Conservation (phyloP, 2,797 vertebrate species). For the Cyclura pinguis region DNA sequence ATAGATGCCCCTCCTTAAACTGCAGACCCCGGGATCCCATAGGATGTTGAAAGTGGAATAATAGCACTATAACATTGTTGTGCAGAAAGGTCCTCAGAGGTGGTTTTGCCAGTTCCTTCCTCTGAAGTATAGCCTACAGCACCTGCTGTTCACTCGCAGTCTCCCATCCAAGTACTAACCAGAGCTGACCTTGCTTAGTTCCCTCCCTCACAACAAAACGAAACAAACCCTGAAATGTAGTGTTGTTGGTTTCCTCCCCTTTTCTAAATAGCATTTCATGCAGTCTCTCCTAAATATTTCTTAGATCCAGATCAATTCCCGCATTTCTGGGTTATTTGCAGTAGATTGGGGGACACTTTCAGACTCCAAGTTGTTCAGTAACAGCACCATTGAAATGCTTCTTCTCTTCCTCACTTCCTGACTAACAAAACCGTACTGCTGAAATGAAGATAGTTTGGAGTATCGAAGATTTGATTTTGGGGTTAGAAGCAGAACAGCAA, state of each 20-base stretch:
- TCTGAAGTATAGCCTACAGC: too few relatives aligned
- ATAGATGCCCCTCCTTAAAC: too few relatives aligned
- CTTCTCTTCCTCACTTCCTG: background rate
- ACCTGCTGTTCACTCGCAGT: too few relatives aligned
- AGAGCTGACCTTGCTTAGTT: too few relatives aligned
- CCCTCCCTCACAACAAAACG: too few relatives aligned
- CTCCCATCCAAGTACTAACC: too few relatives aligned
- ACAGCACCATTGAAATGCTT: background rate
- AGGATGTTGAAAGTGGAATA: too few relatives aligned
- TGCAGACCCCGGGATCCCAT: too few relatives aligned
- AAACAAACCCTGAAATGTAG: background rate
- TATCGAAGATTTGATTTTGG: background rate
- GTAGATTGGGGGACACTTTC: background rate
- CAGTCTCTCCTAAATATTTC: background rate
- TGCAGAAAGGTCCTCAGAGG: too few relatives aligned
- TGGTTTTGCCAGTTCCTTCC: too few relatives aligned
- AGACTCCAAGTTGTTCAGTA: background rate
- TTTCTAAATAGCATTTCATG: background rate
- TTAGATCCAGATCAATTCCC: background rate
- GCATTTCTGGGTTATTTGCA: background rate
- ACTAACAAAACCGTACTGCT: background rate
- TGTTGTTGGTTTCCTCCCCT: background rate
- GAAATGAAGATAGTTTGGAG: background rate
- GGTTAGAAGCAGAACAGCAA: background rate
- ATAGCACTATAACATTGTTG: too few relatives aligned